Evolutionary conservation across 2,797 vertebrate species (phyloP).

Genomic region (Melanotaenia boesemani): DNA sequence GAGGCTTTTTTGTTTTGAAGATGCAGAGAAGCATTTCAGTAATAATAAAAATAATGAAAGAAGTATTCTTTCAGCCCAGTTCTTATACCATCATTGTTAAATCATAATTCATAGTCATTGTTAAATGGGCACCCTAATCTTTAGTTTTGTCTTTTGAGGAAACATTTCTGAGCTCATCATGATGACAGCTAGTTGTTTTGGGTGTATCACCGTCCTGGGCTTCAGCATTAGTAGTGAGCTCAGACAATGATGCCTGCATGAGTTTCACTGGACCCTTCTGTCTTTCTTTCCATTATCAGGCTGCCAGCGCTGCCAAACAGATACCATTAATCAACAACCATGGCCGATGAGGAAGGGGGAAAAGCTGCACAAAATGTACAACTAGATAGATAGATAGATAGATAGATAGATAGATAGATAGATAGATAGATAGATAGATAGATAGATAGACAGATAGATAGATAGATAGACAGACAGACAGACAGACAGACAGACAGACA

Average conservation of each 20-base stretch:
- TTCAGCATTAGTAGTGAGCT: slow-evolving; percentile 27
- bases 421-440: too few relatives aligned
- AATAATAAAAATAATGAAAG: neutral
- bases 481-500: too few relatives aligned
- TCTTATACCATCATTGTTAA: neutral
- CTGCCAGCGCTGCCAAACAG: slow-evolving; percentile 16
- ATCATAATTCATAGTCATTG: slow-evolving; percentile 8
- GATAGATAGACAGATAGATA: too few relatives aligned
- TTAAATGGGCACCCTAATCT: slow-evolving; percentile 24
- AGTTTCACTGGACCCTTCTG: slow-evolving; percentile 39
- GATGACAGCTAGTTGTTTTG: slow-evolving; percentile 38
- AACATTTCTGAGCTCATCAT: slow-evolving; percentile 39
- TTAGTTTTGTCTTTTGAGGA: slow-evolving; percentile 36
- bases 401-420: too few relatives aligned
- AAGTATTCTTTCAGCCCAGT: too few relatives aligned
- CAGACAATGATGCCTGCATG: slow-evolving; percentile 40
- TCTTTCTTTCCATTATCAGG: slow-evolving; percentile 26
- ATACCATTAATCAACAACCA: slow-evolving; percentile 31
- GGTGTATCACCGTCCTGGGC: slow-evolving; percentile 15
- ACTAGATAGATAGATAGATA: too few relatives aligned
- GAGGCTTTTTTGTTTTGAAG: neutral
- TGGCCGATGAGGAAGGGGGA: neutral
- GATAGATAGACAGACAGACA: too few relatives aligned
- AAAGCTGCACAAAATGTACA: neutral
- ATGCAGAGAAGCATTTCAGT: neutral